These are phyloP conservation scores for Trissoscelio sp. DNA, from an alignment of 2,888 invertebrate genomes.

Conservation along the genomic window DNA sequence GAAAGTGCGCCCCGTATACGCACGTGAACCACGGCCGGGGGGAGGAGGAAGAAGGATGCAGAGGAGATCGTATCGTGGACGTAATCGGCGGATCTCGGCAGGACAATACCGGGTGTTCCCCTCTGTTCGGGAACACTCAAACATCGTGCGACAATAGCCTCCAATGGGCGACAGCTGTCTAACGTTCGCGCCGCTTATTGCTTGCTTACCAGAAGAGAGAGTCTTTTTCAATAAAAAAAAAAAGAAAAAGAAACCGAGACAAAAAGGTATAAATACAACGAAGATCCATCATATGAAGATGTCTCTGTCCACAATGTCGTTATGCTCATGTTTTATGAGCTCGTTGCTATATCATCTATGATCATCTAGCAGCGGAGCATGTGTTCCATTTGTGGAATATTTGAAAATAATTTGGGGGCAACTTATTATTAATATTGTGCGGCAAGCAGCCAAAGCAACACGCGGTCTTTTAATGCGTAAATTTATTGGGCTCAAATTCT, in stretches of 20 bases:
- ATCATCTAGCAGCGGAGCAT: slow-evolving; percentile 12
- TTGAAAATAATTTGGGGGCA: slow-evolving; percentile 60
- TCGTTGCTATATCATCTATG: slow-evolving; percentile 13
- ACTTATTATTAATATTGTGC: slow-evolving; percentile 45
- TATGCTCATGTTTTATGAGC: slow-evolving; percentile 56
- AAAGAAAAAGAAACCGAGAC: slow-evolving; percentile 40
- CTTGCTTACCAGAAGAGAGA: slow-evolving; percentile 56
- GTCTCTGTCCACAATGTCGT: slow-evolving; percentile 51
- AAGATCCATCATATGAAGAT: slow-evolving; percentile 58
- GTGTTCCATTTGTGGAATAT: slow-evolving; percentile 46
- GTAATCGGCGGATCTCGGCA: slow-evolving; percentile 82
- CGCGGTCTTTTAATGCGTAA: slow-evolving; percentile 31
- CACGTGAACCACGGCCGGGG: slow-evolving; percentile 20
- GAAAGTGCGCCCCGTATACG: too few relatives aligned
- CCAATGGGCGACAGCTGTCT: slow-evolving; percentile 82
- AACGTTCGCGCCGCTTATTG: slow-evolving; percentile 74
- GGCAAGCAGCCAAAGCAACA: slow-evolving; percentile 7
- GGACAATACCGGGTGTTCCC: slow-evolving; percentile 82
- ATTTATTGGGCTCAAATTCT: slow-evolving; percentile 57
- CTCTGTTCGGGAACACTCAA: slow-evolving; percentile 82
- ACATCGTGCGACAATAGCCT: slow-evolving; percentile 81
- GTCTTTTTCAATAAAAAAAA: slow-evolving; percentile 68
- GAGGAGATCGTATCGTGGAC: slow-evolving; percentile 82
- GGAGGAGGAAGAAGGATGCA: slow-evolving; percentile 78
- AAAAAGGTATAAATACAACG: slow-evolving; percentile 35